These are phyloP conservation scores for Eretmocerus hayati DNA, from an alignment of 2,888 invertebrate genomes.

Conservation along the genomic window DNA sequence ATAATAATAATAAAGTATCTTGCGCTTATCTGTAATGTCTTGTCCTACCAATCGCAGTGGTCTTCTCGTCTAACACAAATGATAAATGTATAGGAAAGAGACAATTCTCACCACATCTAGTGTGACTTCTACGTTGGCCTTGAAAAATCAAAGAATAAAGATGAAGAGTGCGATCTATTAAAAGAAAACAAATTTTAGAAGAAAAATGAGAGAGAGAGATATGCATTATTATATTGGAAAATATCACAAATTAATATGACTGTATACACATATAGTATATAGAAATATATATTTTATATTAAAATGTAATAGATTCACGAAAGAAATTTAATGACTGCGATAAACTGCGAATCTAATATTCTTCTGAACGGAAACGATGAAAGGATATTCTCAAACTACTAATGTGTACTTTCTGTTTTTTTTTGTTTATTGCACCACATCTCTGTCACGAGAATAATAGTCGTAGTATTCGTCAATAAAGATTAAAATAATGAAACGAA, in stretches of 20 bases:
- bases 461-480: conserved; percentile 36
- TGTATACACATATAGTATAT: conserved; percentile 26
- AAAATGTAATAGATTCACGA: conserved; percentile 30
- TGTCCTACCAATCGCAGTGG: conserved; percentile 17
- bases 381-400: conserved; percentile 32
- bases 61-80: conserved; percentile 15
- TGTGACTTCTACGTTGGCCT: conserved; percentile 46
- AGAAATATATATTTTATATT: conserved; percentile 39
- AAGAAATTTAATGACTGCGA: conserved; percentile 31
- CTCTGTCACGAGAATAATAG: conserved; percentile 26
- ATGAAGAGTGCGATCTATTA: conserved; percentile 23
- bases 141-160: conserved; percentile 40
- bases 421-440: conserved; percentile 33
- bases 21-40: conserved; percentile 21
- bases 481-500: no score
- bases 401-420: conserved; percentile 31
- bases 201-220: conserved; percentile 24
- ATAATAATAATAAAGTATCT: conserved; percentile 11
- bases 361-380: conserved; percentile 28
- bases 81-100: conserved; percentile 22
- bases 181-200: conserved; percentile 24
- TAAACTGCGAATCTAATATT: conserved; percentile 31
- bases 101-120: conserved; percentile 39
- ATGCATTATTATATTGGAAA: conserved; percentile 39
- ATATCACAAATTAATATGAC: conserved; percentile 32